Base-by-base conservation (phyloP, 2,888 invertebrate genomes). In the Ichneumon xanthorius region DNA sequence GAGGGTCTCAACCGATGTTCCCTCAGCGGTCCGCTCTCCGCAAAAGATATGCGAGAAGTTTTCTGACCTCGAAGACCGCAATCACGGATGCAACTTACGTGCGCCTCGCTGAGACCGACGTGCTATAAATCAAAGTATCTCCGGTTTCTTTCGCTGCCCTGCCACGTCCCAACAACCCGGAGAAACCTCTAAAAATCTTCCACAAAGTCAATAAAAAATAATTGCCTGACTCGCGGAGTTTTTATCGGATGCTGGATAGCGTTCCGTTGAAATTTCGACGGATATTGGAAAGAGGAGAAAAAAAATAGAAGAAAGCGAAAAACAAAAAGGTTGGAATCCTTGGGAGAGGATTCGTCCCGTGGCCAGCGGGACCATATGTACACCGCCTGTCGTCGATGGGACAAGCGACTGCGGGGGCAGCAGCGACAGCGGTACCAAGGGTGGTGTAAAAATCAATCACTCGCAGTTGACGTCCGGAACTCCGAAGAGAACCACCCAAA, bases 401-500 rank as follows among this genome's bases (percentile, higher is more conserved):
- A 71, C 87, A 87, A 84, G 88, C 77, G 87, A 88, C 87, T 86
- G 87, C 81, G 89, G 88, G 85, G 53, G 83, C 55, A 61, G 81
- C 85, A 85, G 87, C 77, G 82, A 75, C 81, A 72, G 70, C 73
- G 61, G 71, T 70, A 65, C 80, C 85, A 84, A 85, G 81, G 75
- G 89, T 83, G 88, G 87, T 87, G 90, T 90, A 90, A 91, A 91
- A 92, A 92, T 92, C 92, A 92, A 92, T 92, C 92, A 92, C 90
- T 87, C 85, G 85, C 80, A 87, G 89, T 90, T 92, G 92, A 92
- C 92, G 90, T 89, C 88, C 88, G 87, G 86, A 88, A 89, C 87
- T 87, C 77, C 65, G 45, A 45, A 45, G 85, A 87, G 77, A 87
- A 87, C 85, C 84, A 85, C 80, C 86, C 73, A 82, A 78, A 85